Conservation (phyloP, 2,797 vertebrate genomes). For the Synaphobranchus kaupii region DNA sequence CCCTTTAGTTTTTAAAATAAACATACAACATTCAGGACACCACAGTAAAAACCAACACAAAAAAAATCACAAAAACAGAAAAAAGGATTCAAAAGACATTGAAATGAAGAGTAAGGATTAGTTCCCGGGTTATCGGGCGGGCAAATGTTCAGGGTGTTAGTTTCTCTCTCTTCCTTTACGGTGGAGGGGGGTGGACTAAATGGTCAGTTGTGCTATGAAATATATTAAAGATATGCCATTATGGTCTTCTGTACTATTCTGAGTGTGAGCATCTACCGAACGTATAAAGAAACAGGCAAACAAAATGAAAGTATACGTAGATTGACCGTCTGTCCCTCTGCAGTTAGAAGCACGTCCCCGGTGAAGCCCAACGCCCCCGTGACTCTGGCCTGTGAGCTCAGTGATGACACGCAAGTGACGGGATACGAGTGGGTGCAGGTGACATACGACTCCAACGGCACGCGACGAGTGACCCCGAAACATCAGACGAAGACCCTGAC, state of each 20-base stretch:
- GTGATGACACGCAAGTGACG: conserved; percentile 54
- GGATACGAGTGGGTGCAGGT: conserved; percentile 67
- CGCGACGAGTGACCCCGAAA: conserved; percentile 34
- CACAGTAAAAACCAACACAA: no score
- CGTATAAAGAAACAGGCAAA: background rate
- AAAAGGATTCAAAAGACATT: no score
- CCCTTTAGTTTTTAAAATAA: no score
- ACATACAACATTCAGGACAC: no score
- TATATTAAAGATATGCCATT: background rate
- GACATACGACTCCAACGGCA: conserved; percentile 53
- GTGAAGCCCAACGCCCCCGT: conserved; percentile 36
- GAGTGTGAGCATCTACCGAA: background rate
- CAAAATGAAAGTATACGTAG: background rate
- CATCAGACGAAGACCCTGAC: conserved; percentile 47
- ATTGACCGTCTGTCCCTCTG: conserved; percentile 20
- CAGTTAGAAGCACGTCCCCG: conserved; percentile 54
- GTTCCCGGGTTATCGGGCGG: no score
- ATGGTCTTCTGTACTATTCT: background rate
- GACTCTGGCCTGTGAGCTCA: conserved; percentile 67
- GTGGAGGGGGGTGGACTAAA: no score
- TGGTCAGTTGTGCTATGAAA: background rate
- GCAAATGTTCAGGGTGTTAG: no score
- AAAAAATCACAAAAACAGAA: no score
- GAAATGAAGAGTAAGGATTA: no score
- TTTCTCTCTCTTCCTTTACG: no score